Evolutionary conservation across 2,113 vertebrate species (phyloP), one percentile per base, ranked within the genome.

Genomic region (Sprattus sprattus): DNA sequence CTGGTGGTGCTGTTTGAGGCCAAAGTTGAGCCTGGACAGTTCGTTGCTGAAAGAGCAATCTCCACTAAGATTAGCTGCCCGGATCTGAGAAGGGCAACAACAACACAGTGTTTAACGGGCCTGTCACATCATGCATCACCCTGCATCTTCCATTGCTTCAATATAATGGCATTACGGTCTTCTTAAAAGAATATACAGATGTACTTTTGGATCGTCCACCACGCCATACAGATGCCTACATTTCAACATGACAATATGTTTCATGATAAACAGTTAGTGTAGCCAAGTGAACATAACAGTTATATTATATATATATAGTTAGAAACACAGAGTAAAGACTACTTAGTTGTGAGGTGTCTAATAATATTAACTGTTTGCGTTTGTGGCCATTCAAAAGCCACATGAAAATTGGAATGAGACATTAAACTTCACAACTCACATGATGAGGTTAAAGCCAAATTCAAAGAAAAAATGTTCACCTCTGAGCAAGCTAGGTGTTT

Each of bases 401-500:
- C 50, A 6, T 60, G 18, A 20, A 20, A 60, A 3, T 3, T 60
- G 52, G 18, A 57, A 57, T 57, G 6, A 15, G 50, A 9, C 15
- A 16, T 15, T 1, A 52, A 11, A 52, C 11, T 16, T 15, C 50
- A 60, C 18, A 6, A 60, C 18, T 2, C 6, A 54, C 52, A 67
- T n/a, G 49, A 32, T 28, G 20, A 78, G 44, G 39, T 20, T 5
- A 64, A 46, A 10, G n/a, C 94, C 7, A 52, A 52, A 67, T 4
- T 10, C 9, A 78, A 3, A 32, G 25, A 78, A 32, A 39, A 15
- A 5, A 15, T 10, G 2, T 25, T 95, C 90, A 98, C 98, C 96
- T 99, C 98, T 39, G 98, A 99, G 89, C 98, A 99, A 0, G 98
- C 98, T 88, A 99, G 89, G 39, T 99, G 98, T 82, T 94, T 96